Percentiles rank a stretch among this genome's conserved stretches.
phyloP scores from a whole-genome alignment of 2,797 vertebrate species.

The Hephaestus fuliginosus region DNA sequence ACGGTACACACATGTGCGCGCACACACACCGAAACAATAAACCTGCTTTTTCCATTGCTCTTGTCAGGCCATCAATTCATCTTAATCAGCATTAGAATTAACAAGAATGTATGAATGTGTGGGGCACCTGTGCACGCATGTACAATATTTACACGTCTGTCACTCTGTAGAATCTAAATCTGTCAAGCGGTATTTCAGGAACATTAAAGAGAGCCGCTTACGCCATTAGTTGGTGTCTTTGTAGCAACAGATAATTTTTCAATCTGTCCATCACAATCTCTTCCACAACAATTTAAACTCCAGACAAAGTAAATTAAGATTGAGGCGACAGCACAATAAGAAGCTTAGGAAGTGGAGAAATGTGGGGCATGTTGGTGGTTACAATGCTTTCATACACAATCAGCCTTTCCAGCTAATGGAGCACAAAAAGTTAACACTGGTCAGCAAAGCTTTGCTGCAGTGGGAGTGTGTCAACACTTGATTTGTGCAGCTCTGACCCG shows the following conservation, averaged over 20 bases:
- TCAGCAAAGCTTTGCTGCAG: conserved; percentile 15
- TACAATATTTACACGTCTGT: neutral
- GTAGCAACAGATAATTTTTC: neutral
- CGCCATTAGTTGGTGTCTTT: neutral
- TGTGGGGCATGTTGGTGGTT: neutral
- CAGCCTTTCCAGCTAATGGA: conserved; percentile 1
- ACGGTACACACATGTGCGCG: neutral
- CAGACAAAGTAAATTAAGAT: conserved; percentile 6
- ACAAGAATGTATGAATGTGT: neutral
- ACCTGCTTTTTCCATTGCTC: neutral
- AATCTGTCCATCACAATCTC: neutral
- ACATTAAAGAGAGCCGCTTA: neutral
- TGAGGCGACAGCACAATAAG: neutral
- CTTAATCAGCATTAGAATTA: neutral
- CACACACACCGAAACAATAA: neutral
- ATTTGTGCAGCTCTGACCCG: conserved; percentile 25
- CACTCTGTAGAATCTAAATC: neutral
- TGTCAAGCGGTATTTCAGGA: neutral
- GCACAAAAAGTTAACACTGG: neutral
- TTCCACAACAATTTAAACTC: neutral
- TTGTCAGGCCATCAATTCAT: neutral
- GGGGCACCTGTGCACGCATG: neutral
- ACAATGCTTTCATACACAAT: conserved; percentile 11
- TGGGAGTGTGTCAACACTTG: conserved; percentile 3
- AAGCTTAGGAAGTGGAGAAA: neutral